A percentile compares a stretch with the other conserved stretches of the same genome.
phyloP scores from a whole-genome alignment of 2,113 vertebrate species.

The Opisthocomus hoazin region DNA sequence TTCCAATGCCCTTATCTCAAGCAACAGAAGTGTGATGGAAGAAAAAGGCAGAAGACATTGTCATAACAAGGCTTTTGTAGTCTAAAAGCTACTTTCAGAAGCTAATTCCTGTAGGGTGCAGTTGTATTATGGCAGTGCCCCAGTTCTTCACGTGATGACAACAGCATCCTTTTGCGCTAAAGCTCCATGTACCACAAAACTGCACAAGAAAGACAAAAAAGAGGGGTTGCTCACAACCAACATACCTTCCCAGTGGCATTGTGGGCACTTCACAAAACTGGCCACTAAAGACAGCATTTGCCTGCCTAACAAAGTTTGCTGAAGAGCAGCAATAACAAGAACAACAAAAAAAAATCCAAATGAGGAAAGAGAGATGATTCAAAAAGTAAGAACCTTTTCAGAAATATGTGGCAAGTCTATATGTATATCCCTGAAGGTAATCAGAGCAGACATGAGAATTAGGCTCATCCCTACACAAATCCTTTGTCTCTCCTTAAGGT shows the following conservation, averaged over 20 bases:
- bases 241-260: neutral
- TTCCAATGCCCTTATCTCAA: neutral
- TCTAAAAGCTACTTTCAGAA: no score
- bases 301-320: neutral
- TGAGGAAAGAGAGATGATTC: neutral
- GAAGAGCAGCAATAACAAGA: neutral
- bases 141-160: no score
- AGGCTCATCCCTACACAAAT: neutral
- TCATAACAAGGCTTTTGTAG: neutral
- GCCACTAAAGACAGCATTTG: neutral
- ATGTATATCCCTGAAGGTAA: neutral
- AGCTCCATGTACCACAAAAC: no score
- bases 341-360: neutral
- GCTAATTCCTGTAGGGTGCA: no score
- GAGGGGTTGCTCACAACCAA: no score
- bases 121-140: no score
- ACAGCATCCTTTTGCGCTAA: no score
- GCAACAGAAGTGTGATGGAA: neutral
- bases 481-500: conserved; percentile 11
- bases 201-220: no score
- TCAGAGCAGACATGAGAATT: neutral
- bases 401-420: neutral
- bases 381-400: neutral
- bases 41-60: neutral
- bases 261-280: neutral